Evolutionary conservation across 2,113 vertebrate species (phyloP).

Genomic region (Salminus brasiliensis): DNA sequence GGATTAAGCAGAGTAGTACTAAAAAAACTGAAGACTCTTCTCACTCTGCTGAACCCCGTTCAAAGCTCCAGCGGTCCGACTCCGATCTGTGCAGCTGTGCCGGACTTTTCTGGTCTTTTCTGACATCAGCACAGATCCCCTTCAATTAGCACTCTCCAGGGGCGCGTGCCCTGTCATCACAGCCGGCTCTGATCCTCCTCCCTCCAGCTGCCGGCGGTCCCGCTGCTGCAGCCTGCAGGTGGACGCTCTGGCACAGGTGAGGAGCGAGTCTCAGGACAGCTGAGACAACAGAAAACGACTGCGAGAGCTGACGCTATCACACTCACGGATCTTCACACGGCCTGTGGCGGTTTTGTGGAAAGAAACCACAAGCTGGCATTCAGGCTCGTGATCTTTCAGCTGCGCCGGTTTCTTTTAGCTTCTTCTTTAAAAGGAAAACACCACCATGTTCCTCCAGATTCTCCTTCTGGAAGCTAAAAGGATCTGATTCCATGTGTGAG

Average conservation of each 20-base stretch:
- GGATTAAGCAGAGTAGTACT: neutral
- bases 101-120: constrained; percentile 43
- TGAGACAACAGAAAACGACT: constrained; percentile 18
- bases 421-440: too few relatives aligned
- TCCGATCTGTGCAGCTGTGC: constrained; percentile 66
- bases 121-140: constrained; percentile 69
- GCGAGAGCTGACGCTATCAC: neutral
- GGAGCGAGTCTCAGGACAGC: neutral
- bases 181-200: constrained; percentile 57
- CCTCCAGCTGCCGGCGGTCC: too few relatives aligned
- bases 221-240: constrained; percentile 35
- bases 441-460: too few relatives aligned
- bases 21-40: neutral
- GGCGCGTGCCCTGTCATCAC: constrained; percentile 70
- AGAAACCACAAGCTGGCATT: neutral
- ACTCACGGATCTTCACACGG: neutral
- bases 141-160: constrained; percentile 66
- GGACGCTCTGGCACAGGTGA: constrained; percentile 35
- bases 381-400: neutral
- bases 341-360: neutral
- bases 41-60: neutral
- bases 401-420: neutral
- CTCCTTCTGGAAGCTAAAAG: too few relatives aligned
- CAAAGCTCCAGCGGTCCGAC: constrained; percentile 11
- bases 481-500: too few relatives aligned